Conservation (phyloP, 35 echinoderm and acorn worm species). For the Stichopus chloronotus region DNA sequence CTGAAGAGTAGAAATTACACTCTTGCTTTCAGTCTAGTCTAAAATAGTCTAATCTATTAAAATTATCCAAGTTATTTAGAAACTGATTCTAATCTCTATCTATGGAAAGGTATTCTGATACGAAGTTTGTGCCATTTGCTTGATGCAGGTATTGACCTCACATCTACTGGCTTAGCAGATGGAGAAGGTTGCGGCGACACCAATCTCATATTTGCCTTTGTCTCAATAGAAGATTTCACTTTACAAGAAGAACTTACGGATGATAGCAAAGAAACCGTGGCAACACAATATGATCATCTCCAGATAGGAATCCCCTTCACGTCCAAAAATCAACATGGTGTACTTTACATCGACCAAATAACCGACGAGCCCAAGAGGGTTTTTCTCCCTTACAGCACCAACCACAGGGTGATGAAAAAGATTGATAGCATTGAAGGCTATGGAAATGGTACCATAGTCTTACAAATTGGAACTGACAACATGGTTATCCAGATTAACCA, state of each 20-base stretch:
- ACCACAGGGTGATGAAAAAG: not conserved
- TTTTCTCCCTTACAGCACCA: not conserved
- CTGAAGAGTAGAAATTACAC: no score
- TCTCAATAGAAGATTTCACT: not conserved
- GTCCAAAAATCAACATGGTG: not conserved
- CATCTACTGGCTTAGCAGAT: no score
- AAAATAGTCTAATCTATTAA: no score
- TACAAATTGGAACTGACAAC: not conserved
- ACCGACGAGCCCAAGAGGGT: not conserved
- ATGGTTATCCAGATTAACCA: not conserved
- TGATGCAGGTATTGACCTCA: no score
- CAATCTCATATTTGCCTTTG: not conserved
- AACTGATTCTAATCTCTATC: no score
- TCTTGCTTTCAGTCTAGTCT: no score
- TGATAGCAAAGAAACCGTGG: not conserved
- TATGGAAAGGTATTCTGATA: no score
- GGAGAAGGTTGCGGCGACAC: no score
- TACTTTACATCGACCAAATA: not conserved
- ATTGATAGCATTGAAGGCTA: not conserved
- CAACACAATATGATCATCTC: not conserved
- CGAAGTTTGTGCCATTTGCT: no score
- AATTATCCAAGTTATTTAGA: no score
- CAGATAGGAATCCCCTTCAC: not conserved
- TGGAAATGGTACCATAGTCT: not conserved
- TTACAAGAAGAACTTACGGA: not conserved